Base-by-base conservation (phyloP, 2,888 invertebrate genomes). In the Cenopis cana region DNA sequence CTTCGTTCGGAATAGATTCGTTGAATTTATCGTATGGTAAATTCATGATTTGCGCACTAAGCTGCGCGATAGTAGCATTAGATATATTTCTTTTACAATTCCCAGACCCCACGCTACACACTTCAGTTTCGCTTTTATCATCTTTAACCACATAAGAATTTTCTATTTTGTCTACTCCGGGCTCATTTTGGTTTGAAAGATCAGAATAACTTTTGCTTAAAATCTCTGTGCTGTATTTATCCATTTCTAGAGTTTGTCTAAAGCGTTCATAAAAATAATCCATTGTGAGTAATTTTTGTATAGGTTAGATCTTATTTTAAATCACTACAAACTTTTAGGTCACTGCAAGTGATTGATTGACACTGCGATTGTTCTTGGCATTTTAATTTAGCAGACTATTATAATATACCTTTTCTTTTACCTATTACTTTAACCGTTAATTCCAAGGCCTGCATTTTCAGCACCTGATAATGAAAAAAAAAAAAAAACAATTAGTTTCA, bases 1-100 rank as follows among this genome's bases (percentile, higher is more conserved):
- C 54, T 54, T 68, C 38, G 33, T 41, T 36, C 5, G 65, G 71
- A n/a, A 76, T 50, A 1, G 78, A 76, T 46, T 80, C 73, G 74
- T 80, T 78, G 8, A 81, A 81, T 18, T 85, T 81, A 73, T 80
- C 75, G 62, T 79, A 82, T 0, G 85, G 81, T 14, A 83, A 69
- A 73, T 86, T 78, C 83, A 86, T 87, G 49, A 87, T 73, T 79
- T 86, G 83, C 10, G 88, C 86, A 56, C 82, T 87, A 64, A 88
- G 74, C 72, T 84, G 78, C 36, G 80, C 81, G 36, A 80, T 79
- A 9, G 80, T 75, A 38, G 76, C 20, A 9, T 38, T 72, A 38
- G 74, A 68, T 3, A 68, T 10, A 11, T 70, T 74, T 67, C 72
- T 76, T 46, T 65, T 68, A 12, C 68, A 71, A 68, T 73, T 68